phyloP scores from a whole-genome alignment of 2,888 invertebrate genomes.

The Stictocephala bisonia region DNA sequence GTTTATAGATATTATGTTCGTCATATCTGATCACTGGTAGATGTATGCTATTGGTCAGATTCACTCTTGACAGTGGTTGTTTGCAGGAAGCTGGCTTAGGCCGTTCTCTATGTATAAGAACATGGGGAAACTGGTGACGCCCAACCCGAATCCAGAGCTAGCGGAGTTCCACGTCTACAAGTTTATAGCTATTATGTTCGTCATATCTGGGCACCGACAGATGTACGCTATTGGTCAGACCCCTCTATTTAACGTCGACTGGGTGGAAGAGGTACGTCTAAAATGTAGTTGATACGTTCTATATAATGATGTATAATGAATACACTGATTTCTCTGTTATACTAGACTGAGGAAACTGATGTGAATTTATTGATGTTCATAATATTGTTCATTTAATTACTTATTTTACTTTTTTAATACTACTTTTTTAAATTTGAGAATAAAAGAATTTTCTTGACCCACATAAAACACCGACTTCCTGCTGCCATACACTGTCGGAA shows the following conservation, averaged over 20 bases:
- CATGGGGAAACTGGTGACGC: slow-evolving; percentile 51
- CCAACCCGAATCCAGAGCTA: slow-evolving; percentile 50
- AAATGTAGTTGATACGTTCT: no score
- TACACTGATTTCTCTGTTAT: no score
- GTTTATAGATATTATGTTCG: neutral
- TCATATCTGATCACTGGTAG: neutral
- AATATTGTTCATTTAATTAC: no score
- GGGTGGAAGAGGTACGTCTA: slow-evolving; percentile 30
- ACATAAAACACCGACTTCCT: no score
- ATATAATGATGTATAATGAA: no score
- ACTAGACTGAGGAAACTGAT: no score
- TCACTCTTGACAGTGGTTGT: neutral
- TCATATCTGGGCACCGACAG: slow-evolving; percentile 36
- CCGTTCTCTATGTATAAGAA: slow-evolving; percentile 50
- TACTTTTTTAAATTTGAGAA: no score
- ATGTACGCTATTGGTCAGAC: slow-evolving; percentile 42
- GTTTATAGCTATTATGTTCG: slow-evolving; percentile 38
- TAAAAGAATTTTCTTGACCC: no score
- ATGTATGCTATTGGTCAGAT: neutral
- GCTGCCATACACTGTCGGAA: no score
- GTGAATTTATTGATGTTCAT: no score
- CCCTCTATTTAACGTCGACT: slow-evolving; percentile 40
- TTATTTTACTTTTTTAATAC: no score
- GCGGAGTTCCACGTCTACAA: slow-evolving; percentile 43
- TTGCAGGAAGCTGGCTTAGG: slow-evolving; percentile 37